Base-by-base conservation (phyloP, 2,888 invertebrate species). In the Dysmachus trigonus region DNA sequence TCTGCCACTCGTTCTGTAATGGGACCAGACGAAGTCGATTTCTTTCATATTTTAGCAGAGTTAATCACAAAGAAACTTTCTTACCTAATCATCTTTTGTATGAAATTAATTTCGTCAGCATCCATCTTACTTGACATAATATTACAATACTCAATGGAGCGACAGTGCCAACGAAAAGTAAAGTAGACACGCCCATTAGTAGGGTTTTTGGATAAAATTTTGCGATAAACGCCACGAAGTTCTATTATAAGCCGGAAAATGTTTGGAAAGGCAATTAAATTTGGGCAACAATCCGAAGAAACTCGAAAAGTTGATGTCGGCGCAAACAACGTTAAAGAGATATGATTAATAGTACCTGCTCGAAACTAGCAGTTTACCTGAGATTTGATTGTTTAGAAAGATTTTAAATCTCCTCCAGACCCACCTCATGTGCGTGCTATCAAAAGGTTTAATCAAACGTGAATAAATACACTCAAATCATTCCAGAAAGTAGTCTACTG, bases 231-330 rank as follows among this genome's bases (percentile, higher is more conserved):
- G 76, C 22, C 22, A 38, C 6, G 38, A 79, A 51, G 30, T 79
- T 79, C 31, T 79, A n/a, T 47, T 27, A 79, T 79, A 79, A 79
- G 47, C n/a, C 79, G 22, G 10, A 47, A 79, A 51, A 51, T 38
- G 38, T 74, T 22, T 38, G 18, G 33, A 33, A 38, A 4, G 47
- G 47, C 47, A 47, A 79, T 79, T 79, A 51, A 51, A 79, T 79
- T 41, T 47, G 15, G 30, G 2, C 22, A 79, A 30, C 47, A 47
- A 27, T n/a, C 4, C 22, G 4, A 31, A 30, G n/a, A 2, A 18
- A 3, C 18, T n/a, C n/a, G 2, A 2, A 1, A 30, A 5, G 27
- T 30, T 27, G 38, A 47, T 77, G 30, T 77, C 47, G 77, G 13
- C 77, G 41, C 7, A 51, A 31, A 79, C 47, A 15, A 18, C 22